Evolutionary conservation across 1,140 invertebrate genomes (phyloP), one percentile per base, ranked within the genome.

Genomic region (Bombus cullumanus): DNA sequence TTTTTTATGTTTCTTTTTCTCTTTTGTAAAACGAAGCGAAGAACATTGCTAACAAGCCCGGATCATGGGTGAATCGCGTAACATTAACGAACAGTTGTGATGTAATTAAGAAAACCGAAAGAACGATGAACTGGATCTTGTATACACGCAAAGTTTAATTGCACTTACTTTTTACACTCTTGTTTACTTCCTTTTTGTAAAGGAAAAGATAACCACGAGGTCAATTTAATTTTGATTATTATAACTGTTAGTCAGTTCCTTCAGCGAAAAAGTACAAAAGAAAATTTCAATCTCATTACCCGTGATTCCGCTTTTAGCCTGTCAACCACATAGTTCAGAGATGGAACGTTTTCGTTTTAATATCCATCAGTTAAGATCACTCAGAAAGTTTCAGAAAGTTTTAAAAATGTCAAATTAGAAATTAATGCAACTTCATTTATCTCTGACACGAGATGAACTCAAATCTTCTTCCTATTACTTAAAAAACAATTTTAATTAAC

Each of bases 1-100:
- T 89, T 88, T 85, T 90, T 74, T 87, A n/a, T 89, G 37, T 83
- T 39, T 43, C 41, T 76, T 43, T 76, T n/a, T 81, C 43, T 43
- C 8, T 85, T 82, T 73, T 90, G 18, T 76, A 88, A 90, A 66
- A 37, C 41, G 34, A 81, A 75, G 81, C 31, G 34, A 39, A 71
- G n/a, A 62, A 53, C 18, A 89, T 74, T 15, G 62, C 43, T 47
- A 53, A 43, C 5, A 39, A 53, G 59, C 43, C 47, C 79, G 78
- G 43, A 68, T 74, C 71, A 75, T 43, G 62, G 84, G 66, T 73
- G 57, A 80, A 64, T 72, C 37, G 31, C 12, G 31, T n/a, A 62
- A 34, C 41, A n/a, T 78, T 34, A 57, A 78, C 37, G 18, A 80
- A 80, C 31, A 39, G 62, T 72, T 59, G 73, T 6, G 9, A 22